phyloP scores from a whole-genome alignment of 2,797 vertebrate species.

The Pogonophryne albipinna region DNA sequence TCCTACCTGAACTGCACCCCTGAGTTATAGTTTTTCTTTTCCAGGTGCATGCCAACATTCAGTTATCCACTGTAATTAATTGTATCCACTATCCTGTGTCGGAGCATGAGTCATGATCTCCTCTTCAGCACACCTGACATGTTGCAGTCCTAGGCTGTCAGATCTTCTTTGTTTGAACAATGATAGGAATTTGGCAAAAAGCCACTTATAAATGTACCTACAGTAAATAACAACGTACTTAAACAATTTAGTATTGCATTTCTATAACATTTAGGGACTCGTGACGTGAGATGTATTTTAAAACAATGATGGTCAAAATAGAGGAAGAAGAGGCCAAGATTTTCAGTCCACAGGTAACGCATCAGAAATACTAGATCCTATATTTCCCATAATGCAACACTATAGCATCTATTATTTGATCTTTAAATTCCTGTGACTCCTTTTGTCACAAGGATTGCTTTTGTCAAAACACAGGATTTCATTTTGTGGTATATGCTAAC shows the following conservation, averaged over 20 bases:
- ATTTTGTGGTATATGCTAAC: not conserved
- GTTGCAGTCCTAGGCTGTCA: constrained; percentile 4
- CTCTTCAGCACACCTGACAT: constrained; percentile 7
- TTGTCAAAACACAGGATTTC: too few relatives aligned
- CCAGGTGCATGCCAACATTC: constrained; percentile 18
- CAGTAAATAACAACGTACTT: not conserved
- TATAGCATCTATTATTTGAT: not conserved
- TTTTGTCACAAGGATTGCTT: not conserved
- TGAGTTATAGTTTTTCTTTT: constrained; percentile 24
- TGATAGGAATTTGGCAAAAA: too few relatives aligned
- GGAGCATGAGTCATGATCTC: constrained; percentile 36
- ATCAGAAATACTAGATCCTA: not conserved
- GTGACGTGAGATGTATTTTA: not conserved
- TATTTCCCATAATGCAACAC: not conserved
- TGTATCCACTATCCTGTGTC: constrained; percentile 6
- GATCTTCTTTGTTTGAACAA: constrained; percentile 2
- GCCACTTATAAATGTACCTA: too few relatives aligned
- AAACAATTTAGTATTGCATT: not conserved
- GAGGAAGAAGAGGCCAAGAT: not conserved
- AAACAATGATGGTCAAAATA: not conserved
- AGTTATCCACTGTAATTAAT: constrained; percentile 36
- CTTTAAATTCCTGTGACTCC: not conserved
- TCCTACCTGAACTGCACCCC: constrained; percentile 26
- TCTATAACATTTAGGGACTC: not conserved
- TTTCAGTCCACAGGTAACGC: not conserved